Evolutionary conservation across 2,113 vertebrate genomes (phyloP), one percentile per base, ranked within the genome.

Genomic region (Pogona vitticeps): DNA sequence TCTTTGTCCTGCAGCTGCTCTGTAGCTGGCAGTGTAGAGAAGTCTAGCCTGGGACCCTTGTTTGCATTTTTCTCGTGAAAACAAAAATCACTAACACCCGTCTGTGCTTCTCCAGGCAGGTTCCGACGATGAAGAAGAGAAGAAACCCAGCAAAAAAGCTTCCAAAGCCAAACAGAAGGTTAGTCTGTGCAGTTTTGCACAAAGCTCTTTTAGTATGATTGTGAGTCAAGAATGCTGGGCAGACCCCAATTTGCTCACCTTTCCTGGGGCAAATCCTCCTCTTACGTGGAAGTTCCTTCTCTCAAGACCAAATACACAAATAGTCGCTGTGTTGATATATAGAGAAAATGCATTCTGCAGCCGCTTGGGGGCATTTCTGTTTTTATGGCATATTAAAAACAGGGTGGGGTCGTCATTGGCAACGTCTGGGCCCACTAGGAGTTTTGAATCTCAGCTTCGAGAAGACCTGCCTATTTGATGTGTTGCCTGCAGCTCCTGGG

Each of bases 101-200:
- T 40, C 36, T 72, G 18, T 36, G 20, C 36, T 71, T 61, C 36
- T 86, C 26, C 89, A 97, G 96, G 92, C 87, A 63, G 86, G 36
- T 1, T 95, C 94, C 63, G 92, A 93, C 7, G 94, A 76, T n/a
- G 71, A 96, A 80, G 86, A 95, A n/a, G 88, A 92, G 12, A 94
- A 93, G 15, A 83, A 78, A 80, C 88, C 94, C 63, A 93, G 87
- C 13, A 90, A 94, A 83, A 96, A 92, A 85, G 83, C 72, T 92
- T 90, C 86, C 92, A 93, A 61, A 42, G 58, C 1, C 89, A 93
- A 70, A n/a, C 78, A 89, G 23, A 96, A 93, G 94, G 96, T 95
- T 38, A 75, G 91, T 83, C 73, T 8, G 31, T 6, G 6, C 33
- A 31, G 15, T 9, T 1, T 14, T 72, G 1, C n/a, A 7, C 9